A percentile compares a stretch with the other conserved stretches of the same genome.
Evolutionary conservation across 37 sponge, comb jelly and placozoan species (phyloP).

Genomic region (Cladorhizidae sp.): DNA sequence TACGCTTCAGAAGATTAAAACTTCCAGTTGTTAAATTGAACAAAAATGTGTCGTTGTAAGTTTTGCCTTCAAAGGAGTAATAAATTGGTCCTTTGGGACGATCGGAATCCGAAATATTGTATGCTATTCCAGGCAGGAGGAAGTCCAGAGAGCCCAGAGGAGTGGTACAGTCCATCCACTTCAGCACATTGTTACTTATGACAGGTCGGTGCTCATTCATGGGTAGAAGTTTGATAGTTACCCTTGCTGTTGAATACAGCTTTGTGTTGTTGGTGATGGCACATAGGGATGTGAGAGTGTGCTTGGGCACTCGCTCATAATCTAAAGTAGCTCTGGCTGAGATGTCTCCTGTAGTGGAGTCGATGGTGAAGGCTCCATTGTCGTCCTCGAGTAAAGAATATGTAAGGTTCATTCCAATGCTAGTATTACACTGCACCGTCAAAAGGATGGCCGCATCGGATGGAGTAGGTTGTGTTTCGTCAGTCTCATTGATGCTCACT

Average conservation of each 20-base stretch:
- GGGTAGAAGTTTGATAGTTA: slow-evolving; percentile 33
- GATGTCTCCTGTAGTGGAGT: slow-evolving; percentile 12
- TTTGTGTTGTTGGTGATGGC: not conserved
- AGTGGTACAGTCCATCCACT: not conserved
- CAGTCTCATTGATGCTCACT: slow-evolving; percentile 20
- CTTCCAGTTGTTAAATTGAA: not conserved
- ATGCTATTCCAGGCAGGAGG: not conserved
- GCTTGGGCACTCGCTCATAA: not conserved
- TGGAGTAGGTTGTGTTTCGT: not conserved
- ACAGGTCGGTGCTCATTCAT: slow-evolving; percentile 49
- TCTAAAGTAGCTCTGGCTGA: slow-evolving; percentile 1
- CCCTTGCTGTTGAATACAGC: slow-evolving; percentile 15
- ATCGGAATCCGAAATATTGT: not conserved
- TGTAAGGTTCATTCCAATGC: slow-evolving; percentile 3
- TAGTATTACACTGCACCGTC: not conserved
- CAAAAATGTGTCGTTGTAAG: not conserved
- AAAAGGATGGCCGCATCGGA: not conserved
- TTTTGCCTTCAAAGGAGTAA: not conserved
- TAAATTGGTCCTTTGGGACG: not conserved
- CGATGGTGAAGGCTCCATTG: slow-evolving; percentile 7
- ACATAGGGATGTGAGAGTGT: not conserved
- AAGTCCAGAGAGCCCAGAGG: not conserved
- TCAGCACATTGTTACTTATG: not conserved
- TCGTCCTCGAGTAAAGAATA: not conserved
- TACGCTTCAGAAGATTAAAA: not conserved